Conservation (phyloP, 1,140 invertebrate species). For the Leptopilina clavipes region DNA sequence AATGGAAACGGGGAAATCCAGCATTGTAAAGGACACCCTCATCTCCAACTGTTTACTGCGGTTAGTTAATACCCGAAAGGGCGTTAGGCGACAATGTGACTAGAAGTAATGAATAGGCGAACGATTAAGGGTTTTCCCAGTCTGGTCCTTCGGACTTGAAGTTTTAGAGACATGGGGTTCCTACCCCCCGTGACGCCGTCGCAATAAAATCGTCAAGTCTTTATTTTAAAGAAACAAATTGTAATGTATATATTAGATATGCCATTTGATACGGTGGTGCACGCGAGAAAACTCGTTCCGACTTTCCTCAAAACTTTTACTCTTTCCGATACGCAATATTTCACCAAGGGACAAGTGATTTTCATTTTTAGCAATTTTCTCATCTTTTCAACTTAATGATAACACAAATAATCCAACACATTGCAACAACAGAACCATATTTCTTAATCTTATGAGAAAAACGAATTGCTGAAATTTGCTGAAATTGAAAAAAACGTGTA, state of each 20-base stretch:
- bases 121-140: slow-evolving; percentile 36
- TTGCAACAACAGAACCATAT: too few relatives aligned
- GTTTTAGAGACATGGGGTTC: not conserved
- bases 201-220: slow-evolving; percentile 10
- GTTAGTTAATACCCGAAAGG: slow-evolving; percentile 53
- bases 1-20: not conserved
- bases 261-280: too few relatives aligned
- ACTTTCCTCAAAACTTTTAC: too few relatives aligned
- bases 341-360: too few relatives aligned
- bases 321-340: too few relatives aligned
- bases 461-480: too few relatives aligned
- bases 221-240: not conserved
- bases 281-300: too few relatives aligned
- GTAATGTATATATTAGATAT: not conserved
- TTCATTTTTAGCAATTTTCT: too few relatives aligned
- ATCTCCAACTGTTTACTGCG: slow-evolving; percentile 47
- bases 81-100: slow-evolving; percentile 39
- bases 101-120: slow-evolving; percentile 30
- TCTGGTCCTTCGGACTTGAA: slow-evolving; percentile 12
- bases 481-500: too few relatives aligned
- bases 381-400: too few relatives aligned
- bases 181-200: not conserved
- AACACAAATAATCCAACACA: too few relatives aligned
- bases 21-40: slow-evolving; percentile 27
- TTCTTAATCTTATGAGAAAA: too few relatives aligned